Evolutionary conservation across 2,113 vertebrate genomes (phyloP), one percentile per base, ranked within the genome.

Genomic region (Conger conger): DNA sequence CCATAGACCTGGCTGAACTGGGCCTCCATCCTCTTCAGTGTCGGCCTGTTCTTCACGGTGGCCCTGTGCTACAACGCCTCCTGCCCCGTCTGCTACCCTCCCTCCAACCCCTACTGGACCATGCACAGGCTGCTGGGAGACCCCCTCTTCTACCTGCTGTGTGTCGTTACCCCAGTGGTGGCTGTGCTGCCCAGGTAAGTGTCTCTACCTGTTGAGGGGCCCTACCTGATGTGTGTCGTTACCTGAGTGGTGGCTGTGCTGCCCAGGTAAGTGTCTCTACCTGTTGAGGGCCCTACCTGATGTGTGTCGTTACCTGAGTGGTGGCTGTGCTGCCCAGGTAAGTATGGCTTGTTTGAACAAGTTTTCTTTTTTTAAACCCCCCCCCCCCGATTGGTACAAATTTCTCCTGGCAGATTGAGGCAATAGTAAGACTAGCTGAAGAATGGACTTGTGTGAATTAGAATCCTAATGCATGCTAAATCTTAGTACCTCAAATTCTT

Each of bases 21-120:
- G 96, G 91, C 93, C 18, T 97, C 97, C 0, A 97, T 98, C 86
- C 83, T 91, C 89, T 97, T 99, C 95, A 99, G 98, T 78, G 86
- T 97, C 0, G 57, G 92, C 23, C 88, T 99, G 0, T 99, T 99
- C 94, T 97, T 99, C 89, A 90, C 91, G 0, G 97, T 99, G 91
- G 97, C 97, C 50, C 92, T 99, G 90, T 93, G 96, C 90, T 99
- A 99, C 92, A 99, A 98, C 13, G 91, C 95, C 63, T 96, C 97
- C 82, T 99, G 98, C 84, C 95, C 97, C 0, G 94, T 95, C 2
- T 99, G 98, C 91, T 97, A 96, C 90, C 94, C 97, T 78, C 98
- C 98, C 3, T 99, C 98, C 50, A 99, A 98, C 93, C 96, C 98
- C 0, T 98, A 99, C 92, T 98, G 98, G 98, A 97, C 95, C 79